Percentiles rank a stretch among this genome's conserved stretches.
Evolutionary conservation across 2,888 invertebrate genomes (phyloP).

Genomic region (Drosophila paramelanica): DNA sequence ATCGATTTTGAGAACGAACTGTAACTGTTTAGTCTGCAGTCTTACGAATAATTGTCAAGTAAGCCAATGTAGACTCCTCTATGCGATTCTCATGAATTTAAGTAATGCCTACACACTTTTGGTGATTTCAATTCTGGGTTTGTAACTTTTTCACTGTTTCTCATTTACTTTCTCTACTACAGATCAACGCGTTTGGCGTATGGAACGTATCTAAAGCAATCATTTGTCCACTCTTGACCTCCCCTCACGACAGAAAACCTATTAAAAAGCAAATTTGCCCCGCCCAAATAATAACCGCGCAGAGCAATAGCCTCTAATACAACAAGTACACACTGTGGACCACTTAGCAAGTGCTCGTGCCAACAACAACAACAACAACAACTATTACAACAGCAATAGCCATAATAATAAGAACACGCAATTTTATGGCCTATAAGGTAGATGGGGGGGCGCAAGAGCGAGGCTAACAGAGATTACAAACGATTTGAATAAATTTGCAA

Average conservation of each 20-base stretch:
- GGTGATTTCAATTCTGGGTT: too few relatives aligned
- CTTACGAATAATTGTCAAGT: too few relatives aligned
- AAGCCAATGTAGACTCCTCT: too few relatives aligned
- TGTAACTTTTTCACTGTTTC: background rate
- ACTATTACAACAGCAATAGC: constrained; percentile 33
- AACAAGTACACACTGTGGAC: constrained; percentile 67
- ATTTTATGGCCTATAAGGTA: constrained; percentile 57
- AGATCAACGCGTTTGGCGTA: background rate
- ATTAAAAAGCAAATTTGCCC: constrained; percentile 40
- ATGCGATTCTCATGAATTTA: too few relatives aligned
- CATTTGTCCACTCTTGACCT: constrained; percentile 28
- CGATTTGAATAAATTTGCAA: constrained; percentile 81
- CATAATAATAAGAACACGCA: constrained; percentile 62
- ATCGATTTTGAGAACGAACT: too few relatives aligned
- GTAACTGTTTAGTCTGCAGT: too few relatives aligned
- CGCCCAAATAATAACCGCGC: constrained; percentile 42
- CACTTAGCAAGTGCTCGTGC: constrained; percentile 63
- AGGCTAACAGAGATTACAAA: constrained; percentile 64
- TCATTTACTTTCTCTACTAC: background rate
- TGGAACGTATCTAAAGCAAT: background rate
- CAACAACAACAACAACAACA: background rate
- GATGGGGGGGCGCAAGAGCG: constrained; percentile 8
- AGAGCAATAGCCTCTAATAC: constrained; percentile 21
- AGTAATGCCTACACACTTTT: too few relatives aligned
- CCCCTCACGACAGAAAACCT: constrained; percentile 2